Percentiles rank a stretch among this genome's conserved stretches.
Evolutionary conservation across 2,888 invertebrate species (phyloP).

Genomic region (Sesamia inferens): DNA sequence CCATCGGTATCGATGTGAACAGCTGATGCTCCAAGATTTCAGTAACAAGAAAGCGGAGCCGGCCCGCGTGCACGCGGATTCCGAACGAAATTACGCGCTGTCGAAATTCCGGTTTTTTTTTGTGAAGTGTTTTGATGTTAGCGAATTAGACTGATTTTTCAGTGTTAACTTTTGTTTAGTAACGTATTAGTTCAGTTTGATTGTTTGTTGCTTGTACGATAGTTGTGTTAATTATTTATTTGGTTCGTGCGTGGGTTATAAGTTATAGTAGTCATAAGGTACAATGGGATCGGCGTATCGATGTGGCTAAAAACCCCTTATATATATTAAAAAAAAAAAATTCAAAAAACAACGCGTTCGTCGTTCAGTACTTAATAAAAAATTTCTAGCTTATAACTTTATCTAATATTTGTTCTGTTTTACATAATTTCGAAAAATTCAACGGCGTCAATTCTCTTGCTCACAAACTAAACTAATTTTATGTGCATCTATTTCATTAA

Average conservation of each 20-base stretch:
- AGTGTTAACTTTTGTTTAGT: not conserved
- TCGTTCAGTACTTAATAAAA: too few relatives aligned
- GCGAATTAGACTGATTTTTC: not conserved
- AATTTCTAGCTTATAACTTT: constrained; percentile 3
- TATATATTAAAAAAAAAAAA: too few relatives aligned
- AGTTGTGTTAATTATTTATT: not conserved
- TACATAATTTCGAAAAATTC: not conserved
- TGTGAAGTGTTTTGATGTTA: constrained; percentile 15
- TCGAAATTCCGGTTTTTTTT: constrained; percentile 21
- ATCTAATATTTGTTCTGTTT: not conserved
- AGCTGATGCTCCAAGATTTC: constrained; percentile 84
- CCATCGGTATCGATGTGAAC: constrained; percentile 86
- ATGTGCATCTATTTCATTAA: too few relatives aligned
- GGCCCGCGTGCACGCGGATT: constrained; percentile 62
- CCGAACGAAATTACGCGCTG: constrained; percentile 54
- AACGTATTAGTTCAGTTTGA: not conserved
- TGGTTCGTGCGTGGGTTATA: not conserved
- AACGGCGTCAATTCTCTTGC: too few relatives aligned
- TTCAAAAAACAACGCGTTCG: too few relatives aligned
- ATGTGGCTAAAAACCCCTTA: too few relatives aligned
- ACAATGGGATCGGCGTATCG: not conserved
- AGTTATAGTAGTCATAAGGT: not conserved
- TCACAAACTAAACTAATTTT: too few relatives aligned
- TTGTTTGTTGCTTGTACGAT: not conserved
- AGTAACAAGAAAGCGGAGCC: constrained; percentile 70